These are phyloP conservation scores for Aphidius colemani DNA, from an alignment of 2,888 invertebrate genomes.

Conservation along the genomic window DNA sequence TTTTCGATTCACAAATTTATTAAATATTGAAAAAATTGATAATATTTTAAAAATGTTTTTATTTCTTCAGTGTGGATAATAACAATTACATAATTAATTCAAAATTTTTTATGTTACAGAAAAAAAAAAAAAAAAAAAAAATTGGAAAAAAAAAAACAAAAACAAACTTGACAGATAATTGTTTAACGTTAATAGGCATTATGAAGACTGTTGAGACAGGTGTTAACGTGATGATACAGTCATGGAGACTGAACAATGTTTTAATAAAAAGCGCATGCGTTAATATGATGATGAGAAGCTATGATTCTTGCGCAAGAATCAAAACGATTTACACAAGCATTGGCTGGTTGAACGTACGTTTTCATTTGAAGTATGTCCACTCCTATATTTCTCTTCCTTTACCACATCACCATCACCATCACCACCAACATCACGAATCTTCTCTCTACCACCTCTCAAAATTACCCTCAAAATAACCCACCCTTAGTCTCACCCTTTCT, in stretches of 20 bases:
- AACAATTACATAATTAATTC: too few relatives aligned
- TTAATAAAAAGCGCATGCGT: slow-evolving; percentile 25
- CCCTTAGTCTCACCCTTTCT: neutral
- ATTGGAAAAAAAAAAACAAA: too few relatives aligned
- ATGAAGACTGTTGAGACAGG: slow-evolving; percentile 22
- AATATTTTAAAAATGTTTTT: too few relatives aligned
- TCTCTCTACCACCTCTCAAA: slow-evolving; percentile 15
- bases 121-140: too few relatives aligned
- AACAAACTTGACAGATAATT: too few relatives aligned
- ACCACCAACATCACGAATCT: slow-evolving; percentile 28
- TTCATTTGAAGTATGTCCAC: slow-evolving; percentile 6
- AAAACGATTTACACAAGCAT: slow-evolving; percentile 18
- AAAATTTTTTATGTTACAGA: too few relatives aligned
- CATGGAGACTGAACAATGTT: slow-evolving; percentile 26
- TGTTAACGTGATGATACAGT: slow-evolving; percentile 29
- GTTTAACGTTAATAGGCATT: slow-evolving; percentile 2
- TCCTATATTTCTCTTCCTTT: neutral
- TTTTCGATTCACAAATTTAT: too few relatives aligned
- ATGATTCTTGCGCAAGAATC: slow-evolving; percentile 21
- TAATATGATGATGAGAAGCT: slow-evolving; percentile 15
- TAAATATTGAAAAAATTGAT: too few relatives aligned
- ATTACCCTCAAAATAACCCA: slow-evolving; percentile 27
- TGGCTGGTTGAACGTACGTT: slow-evolving; percentile 2
- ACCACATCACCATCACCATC: neutral
- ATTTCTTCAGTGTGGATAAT: too few relatives aligned